A percentile compares a stretch with the other conserved stretches of the same genome.
phyloP scores from a whole-genome alignment of 1,140 invertebrate species.

The Archivesica marissinica region DNA sequence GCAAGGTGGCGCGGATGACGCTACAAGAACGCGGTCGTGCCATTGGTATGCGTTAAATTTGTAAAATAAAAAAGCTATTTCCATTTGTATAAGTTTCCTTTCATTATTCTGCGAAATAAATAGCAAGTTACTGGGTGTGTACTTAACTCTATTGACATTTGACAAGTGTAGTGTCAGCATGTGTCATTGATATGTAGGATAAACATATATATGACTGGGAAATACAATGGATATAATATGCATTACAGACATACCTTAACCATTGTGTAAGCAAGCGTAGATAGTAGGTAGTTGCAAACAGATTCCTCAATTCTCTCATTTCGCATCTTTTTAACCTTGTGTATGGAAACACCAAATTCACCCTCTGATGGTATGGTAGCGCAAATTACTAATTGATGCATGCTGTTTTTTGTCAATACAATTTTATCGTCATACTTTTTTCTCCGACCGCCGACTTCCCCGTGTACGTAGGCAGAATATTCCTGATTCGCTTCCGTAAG shows the following conservation, averaged over 20 bases:
- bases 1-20: too few species aligned
- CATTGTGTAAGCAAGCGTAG: neutral
- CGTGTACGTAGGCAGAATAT: neutral
- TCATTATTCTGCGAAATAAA: too few species aligned
- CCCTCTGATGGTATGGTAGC: constrained; percentile 14
- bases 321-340: neutral
- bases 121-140: too few species aligned
- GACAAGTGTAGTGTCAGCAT: too few species aligned
- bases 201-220: too few species aligned
- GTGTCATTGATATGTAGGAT: too few species aligned
- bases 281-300: constrained; percentile 63
- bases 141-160: too few species aligned
- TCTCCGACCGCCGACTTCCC: neutral
- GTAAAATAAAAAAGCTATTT: too few species aligned
- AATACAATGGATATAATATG: neutral
- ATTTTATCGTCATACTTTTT: neutral
- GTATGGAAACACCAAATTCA: constrained; percentile 57
- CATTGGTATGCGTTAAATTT: too few species aligned
- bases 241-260: neutral
- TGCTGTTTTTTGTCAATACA: neutral
- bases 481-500: neutral
- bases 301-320: neutral
- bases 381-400: constrained; percentile 7
- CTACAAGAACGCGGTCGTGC: too few species aligned
- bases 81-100: too few species aligned